These are phyloP conservation scores for Bombus terrestris DNA, from an alignment of 1,140 invertebrate genomes.

Conservation along the genomic window DNA sequence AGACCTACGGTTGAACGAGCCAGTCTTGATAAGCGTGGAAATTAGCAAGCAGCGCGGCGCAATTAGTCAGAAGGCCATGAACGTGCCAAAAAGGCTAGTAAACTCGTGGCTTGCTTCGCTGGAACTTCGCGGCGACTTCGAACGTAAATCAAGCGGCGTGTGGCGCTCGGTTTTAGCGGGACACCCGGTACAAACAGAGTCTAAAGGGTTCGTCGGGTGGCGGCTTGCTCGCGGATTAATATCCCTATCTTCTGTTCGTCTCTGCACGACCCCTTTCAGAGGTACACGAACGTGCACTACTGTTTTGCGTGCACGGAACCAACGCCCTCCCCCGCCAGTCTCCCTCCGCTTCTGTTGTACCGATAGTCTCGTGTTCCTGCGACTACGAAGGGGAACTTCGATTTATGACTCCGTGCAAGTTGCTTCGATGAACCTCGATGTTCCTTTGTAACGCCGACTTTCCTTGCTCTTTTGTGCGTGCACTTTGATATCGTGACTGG, in stretches of 20 bases:
- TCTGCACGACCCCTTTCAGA: constrained; percentile 49
- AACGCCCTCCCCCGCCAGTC: neutral
- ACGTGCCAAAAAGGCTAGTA: constrained; percentile 73
- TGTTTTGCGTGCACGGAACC: constrained; percentile 25
- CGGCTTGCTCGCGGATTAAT: constrained; percentile 73
- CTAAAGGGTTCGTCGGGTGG: constrained; percentile 27
- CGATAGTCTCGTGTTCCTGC: constrained; percentile 16
- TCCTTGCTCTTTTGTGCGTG: neutral
- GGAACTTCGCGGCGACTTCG: constrained; percentile 72
- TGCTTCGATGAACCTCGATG: constrained; percentile 50
- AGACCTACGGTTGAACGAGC: constrained; percentile 56
- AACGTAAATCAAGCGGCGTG: constrained; percentile 71
- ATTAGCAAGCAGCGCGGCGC: constrained; percentile 59
- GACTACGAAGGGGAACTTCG: constrained; percentile 48
- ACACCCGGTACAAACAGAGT: constrained; percentile 67
- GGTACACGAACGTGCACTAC: constrained; percentile 26
- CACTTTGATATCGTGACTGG: neutral
- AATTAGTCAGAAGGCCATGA: constrained; percentile 63
- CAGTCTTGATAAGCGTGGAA: constrained; percentile 64
- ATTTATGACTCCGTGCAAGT: constrained; percentile 50
- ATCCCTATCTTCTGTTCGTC: constrained; percentile 70
- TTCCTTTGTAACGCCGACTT: neutral
- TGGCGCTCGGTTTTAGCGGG: constrained; percentile 63
- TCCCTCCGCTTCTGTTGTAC: neutral
- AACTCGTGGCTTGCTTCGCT: constrained; percentile 58